Percentiles rank a stretch among this genome's conserved stretches.
Conservation (phyloP, 2,113 vertebrate species). For the Proteles cristata region DNA sequence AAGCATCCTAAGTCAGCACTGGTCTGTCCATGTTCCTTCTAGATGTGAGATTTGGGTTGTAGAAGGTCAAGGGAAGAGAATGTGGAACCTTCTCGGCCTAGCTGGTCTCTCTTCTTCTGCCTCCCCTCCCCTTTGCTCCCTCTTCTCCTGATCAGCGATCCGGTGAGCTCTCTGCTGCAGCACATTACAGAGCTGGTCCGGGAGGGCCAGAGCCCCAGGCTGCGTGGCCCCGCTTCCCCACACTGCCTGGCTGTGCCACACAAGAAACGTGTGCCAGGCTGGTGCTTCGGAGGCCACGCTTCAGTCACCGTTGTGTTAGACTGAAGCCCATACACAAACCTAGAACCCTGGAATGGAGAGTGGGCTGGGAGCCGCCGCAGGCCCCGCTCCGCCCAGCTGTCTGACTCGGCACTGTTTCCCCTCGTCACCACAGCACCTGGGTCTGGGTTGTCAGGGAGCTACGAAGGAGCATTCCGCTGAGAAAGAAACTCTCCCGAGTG, state of each 20-base stretch:
- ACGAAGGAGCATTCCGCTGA: background rate
- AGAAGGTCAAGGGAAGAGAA: background rate
- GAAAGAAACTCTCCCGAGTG: background rate
- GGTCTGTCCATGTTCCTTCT: background rate
- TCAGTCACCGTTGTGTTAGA: rapidly evolving
- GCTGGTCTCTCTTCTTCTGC: background rate
- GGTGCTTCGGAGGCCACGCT: background rate
- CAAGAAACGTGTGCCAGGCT: background rate
- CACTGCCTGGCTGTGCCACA: background rate
- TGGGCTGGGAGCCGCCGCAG: rapidly evolving
- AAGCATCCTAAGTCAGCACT: background rate
- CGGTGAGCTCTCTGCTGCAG: background rate
- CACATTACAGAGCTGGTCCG: background rate
- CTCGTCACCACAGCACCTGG: background rate
- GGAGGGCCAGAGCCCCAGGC: background rate
- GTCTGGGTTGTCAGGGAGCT: conserved; percentile 7
- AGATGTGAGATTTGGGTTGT: background rate
- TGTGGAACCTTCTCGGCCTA: background rate
- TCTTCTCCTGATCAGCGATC: background rate
- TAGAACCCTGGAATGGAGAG: background rate
- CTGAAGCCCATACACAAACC: background rate
- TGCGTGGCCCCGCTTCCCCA: background rate
- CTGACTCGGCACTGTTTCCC: background rate
- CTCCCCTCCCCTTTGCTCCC: background rate
- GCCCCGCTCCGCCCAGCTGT: too few relatives aligned